Evolutionary conservation across 2,113 vertebrate genomes (phyloP).

Genomic region (Neolamprologus cancellatus): DNA sequence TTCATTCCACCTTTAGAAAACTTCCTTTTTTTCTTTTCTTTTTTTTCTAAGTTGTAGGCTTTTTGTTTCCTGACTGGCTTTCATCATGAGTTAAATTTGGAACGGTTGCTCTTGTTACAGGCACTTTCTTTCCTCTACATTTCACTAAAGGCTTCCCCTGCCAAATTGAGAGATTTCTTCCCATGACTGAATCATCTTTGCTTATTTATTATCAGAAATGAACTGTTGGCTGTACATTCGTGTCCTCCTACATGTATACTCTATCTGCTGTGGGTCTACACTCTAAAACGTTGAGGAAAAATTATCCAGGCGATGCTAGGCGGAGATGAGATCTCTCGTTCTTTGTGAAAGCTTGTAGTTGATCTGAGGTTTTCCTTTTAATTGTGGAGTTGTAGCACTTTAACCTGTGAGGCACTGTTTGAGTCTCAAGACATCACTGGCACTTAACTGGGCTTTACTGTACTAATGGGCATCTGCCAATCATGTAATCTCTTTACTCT

Average conservation of each 20-base stretch:
- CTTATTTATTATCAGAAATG: conserved; percentile 41
- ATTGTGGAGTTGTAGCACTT: conserved; percentile 45
- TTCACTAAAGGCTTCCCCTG: background rate
- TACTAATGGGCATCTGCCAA: background rate
- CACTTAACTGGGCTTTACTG: background rate
- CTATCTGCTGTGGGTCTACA: background rate
- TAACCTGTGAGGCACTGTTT: conserved; percentile 16
- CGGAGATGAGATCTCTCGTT: background rate
- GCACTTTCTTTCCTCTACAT: background rate
- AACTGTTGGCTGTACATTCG: background rate
- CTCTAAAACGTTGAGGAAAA: background rate
- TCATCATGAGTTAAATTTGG: conserved; percentile 14
- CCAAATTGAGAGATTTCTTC: background rate
- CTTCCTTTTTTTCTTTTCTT: background rate
- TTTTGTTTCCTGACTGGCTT: conserved; percentile 13
- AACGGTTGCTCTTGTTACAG: background rate
- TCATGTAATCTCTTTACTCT: background rate
- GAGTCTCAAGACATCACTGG: background rate
- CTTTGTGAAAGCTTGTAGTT: background rate
- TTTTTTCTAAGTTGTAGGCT: background rate
- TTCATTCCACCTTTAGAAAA: conserved; percentile 19
- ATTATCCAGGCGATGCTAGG: background rate
- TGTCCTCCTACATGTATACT: background rate
- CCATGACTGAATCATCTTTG: background rate
- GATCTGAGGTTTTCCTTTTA: background rate